phyloP scores from a whole-genome alignment of 1,140 invertebrate genomes.

The Arctopsyche grandis region DNA sequence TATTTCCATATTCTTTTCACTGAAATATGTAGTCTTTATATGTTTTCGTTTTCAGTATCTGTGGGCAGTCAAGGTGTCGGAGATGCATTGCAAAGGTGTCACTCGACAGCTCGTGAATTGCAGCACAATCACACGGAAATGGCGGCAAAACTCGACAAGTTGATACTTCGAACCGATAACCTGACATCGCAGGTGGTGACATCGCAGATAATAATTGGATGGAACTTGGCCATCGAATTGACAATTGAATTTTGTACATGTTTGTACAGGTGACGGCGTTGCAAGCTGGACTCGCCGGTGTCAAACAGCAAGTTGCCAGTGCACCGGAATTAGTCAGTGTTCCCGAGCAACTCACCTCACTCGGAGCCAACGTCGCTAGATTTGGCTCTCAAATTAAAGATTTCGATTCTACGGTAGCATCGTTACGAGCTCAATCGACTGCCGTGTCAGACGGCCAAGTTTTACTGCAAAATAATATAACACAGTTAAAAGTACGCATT shows the following conservation, averaged over 20 bases:
- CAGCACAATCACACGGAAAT: conserved; percentile 71
- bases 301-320: conserved; percentile 68
- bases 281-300: conserved; percentile 64
- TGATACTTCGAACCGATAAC: conserved; percentile 64
- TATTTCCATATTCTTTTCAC: background rate
- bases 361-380: conserved; percentile 68
- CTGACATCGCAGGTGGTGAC: conserved; percentile 64
- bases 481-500: conserved; percentile 60
- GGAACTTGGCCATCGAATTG: too few relatives aligned
- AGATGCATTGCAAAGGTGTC: conserved; percentile 73
- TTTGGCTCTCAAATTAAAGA: conserved; percentile 69
- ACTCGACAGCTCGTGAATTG: conserved; percentile 71
- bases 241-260: too few relatives aligned
- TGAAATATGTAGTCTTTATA: too few relatives aligned
- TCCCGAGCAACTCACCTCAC: conserved; percentile 65
- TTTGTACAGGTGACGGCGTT: conserved; percentile 61
- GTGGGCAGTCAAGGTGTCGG: conserved; percentile 72
- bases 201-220: too few relatives aligned
- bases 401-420: conserved; percentile 59
- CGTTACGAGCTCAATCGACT: conserved; percentile 59
- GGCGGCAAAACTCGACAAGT: conserved; percentile 63
- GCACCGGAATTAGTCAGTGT: conserved; percentile 69
- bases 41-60: conserved; percentile 66
- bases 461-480: conserved; percentile 61
- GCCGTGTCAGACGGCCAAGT: conserved; percentile 60